Evolutionary conservation across 1,140 invertebrate genomes (phyloP).

Genomic region (Tribolium castaneum): DNA sequence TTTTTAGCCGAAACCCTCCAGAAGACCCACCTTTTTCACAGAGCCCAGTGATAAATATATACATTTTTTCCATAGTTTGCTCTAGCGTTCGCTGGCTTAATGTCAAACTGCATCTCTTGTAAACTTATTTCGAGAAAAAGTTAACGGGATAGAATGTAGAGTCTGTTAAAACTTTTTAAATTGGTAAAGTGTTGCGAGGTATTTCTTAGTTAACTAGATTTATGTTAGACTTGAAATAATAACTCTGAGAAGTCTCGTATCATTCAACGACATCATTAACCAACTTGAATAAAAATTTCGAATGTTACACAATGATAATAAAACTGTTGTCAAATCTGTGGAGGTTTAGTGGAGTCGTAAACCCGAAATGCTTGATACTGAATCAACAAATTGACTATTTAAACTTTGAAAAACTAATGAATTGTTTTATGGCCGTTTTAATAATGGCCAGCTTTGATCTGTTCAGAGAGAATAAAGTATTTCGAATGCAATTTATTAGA

Average conservation of each 20-base stretch:
- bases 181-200: not conserved
- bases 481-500: not conserved
- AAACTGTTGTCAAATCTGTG: constrained; percentile 14
- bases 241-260: not conserved
- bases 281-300: constrained; percentile 4
- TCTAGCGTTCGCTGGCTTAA: not conserved
- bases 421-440: not conserved
- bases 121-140: not conserved
- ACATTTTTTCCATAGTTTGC: no score
- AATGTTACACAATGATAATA: not conserved
- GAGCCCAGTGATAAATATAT: no score
- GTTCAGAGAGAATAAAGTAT: not conserved
- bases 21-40: no score
- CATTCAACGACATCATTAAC: not conserved
- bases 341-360: not conserved
- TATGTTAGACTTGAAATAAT: not conserved
- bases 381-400: not conserved
- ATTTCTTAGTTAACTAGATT: not conserved
- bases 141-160: not conserved
- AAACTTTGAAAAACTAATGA: not conserved
- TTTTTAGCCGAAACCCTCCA: not conserved
- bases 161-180: not conserved
- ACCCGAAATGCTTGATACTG: not conserved
- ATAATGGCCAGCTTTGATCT: not conserved
- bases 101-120: not conserved